phyloP scores from a whole-genome alignment of 2,888 invertebrate species.

The Meandrusa payeni region DNA sequence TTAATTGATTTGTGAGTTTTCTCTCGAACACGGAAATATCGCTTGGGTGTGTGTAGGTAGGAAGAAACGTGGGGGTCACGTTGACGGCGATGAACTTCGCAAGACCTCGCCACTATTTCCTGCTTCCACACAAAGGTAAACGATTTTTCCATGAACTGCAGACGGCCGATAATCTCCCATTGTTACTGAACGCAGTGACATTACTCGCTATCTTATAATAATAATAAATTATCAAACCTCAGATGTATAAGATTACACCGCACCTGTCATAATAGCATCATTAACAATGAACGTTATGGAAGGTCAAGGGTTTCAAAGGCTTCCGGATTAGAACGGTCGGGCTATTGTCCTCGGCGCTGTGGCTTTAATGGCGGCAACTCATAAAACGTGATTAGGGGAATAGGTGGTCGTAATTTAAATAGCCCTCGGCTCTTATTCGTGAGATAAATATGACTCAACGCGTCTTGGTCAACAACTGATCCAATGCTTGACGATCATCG shows the following conservation, averaged over 20 bases:
- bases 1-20: constrained; percentile 60
- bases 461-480: not conserved
- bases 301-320: constrained; percentile 22
- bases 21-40: constrained; percentile 57
- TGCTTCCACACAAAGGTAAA: constrained; percentile 40
- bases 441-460: constrained; percentile 9
- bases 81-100: constrained; percentile 57
- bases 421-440: constrained; percentile 9
- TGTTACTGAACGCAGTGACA: constrained; percentile 17
- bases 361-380: constrained; percentile 14
- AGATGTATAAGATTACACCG: constrained; percentile 25
- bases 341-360: constrained; percentile 16
- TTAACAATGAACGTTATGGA: constrained; percentile 24
- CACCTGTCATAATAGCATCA: constrained; percentile 25
- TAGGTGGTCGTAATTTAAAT: constrained; percentile 13
- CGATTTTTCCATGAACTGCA: constrained; percentile 15
- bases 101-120: constrained; percentile 59
- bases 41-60: constrained; percentile 29
- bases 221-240: constrained; percentile 22
- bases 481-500: not conserved
- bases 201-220: constrained; percentile 16
- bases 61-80: constrained; percentile 30
- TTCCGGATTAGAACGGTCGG: constrained; percentile 23
- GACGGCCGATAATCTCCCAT: constrained; percentile 15
- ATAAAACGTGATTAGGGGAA: constrained; percentile 22